phyloP scores from a whole-genome alignment of 2,797 vertebrate species.

The Spea hammondii region DNA sequence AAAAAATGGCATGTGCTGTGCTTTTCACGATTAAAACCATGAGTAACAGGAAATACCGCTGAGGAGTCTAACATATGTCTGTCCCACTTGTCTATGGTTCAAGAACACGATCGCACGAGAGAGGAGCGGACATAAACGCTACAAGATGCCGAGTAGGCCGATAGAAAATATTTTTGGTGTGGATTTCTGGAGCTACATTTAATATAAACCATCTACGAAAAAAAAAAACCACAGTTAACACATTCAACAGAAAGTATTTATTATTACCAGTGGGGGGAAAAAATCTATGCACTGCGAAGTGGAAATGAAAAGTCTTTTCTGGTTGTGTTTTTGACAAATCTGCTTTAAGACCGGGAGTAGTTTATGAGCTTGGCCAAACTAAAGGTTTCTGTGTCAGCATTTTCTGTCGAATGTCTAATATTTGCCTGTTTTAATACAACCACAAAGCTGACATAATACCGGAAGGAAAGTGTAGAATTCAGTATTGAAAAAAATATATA shows the following conservation, averaged over 20 bases:
- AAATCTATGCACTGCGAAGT: too few species aligned
- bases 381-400: neutral
- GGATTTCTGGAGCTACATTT: conserved; percentile 6
- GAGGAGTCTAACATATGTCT: conserved; percentile 32
- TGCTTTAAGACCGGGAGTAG: too few species aligned
- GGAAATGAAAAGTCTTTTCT: too few species aligned
- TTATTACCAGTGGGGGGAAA: too few species aligned
- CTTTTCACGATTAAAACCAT: conserved; percentile 43
- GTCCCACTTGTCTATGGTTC: conserved; percentile 29
- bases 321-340: too few species aligned
- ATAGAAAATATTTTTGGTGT: conserved; percentile 17
- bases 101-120: neutral
- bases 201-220: neutral
- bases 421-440: neutral
- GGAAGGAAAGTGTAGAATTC: neutral
- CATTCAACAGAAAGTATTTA: too few species aligned
- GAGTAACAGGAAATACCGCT: conserved; percentile 24
- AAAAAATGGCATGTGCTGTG: conserved; percentile 3
- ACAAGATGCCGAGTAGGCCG: conserved; percentile 22
- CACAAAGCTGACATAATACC: neutral
- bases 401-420: neutral
- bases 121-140: conserved; percentile 13
- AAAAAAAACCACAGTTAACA: too few species aligned
- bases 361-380: neutral
- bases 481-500: too few species aligned